A percentile compares a stretch with the other conserved stretches of the same genome.
phyloP scores from a whole-genome alignment of 2,888 invertebrate genomes.

The Parasteatoda lunata region DNA sequence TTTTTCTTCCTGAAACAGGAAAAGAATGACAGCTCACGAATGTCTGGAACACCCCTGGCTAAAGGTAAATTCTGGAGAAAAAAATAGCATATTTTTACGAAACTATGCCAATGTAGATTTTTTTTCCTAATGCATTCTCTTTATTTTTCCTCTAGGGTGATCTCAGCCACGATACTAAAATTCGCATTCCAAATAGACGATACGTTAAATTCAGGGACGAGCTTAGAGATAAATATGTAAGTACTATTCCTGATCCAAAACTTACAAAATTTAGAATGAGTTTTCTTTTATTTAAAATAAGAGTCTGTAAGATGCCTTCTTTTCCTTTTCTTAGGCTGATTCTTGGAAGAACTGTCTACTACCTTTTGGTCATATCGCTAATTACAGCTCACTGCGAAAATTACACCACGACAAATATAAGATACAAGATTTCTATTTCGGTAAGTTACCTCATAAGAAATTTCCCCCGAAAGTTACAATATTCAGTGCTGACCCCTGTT shows the following conservation, averaged over 20 bases:
- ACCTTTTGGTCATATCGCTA: constrained; percentile 96
- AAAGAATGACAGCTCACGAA: constrained; percentile 98
- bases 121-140: background rate
- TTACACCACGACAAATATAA: constrained; percentile 96
- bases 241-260: background rate
- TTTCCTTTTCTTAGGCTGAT: constrained; percentile 50
- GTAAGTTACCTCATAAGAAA: constrained; percentile 15
- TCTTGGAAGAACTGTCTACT: constrained; percentile 88
- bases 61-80: constrained; percentile 75
- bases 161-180: constrained; percentile 77
- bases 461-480: too few relatives aligned
- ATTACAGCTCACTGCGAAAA: constrained; percentile 97
- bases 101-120: background rate
- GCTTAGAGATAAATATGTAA: constrained; percentile 80
- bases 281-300: too few relatives aligned
- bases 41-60: constrained; percentile 97
- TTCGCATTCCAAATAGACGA: constrained; percentile 86
- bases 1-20: constrained; percentile 73
- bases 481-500: too few relatives aligned
- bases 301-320: background rate
- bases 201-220: constrained; percentile 91
- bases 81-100: background rate
- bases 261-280: background rate
- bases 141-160: constrained; percentile 53
- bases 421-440: constrained; percentile 94